Evolutionary conservation across 2,113 vertebrate genomes (phyloP), one percentile per base, ranked within the genome.

Genomic region (Saimiri boliviensis): DNA sequence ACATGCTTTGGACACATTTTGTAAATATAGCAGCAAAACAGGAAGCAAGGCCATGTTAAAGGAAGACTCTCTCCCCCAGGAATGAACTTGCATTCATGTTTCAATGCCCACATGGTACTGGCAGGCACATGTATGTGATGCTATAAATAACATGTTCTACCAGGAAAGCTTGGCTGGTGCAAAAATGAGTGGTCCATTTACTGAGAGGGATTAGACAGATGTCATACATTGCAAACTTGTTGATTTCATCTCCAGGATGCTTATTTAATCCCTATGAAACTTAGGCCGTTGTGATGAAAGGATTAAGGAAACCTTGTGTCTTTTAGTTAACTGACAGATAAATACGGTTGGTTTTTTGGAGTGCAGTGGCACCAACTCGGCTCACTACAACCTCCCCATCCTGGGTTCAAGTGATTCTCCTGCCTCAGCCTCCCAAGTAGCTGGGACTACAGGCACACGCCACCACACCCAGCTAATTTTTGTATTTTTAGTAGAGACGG

Each of bases 11-110:
- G 91, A 84, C 88, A 71, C 84, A 76, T 54, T 89, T 56, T 92
- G 90, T 87, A 97, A 97, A 95, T 91, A 96, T 58, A 96, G 90
- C 87, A 92, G 76, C 87, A 95, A 92, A 94, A 96, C 92, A 96
- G 96, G 96, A 97, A 97, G 76, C 88, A 37, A 79, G 40, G 85
- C 47, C 1, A 93, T 89, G 93, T 66, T 68, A 56, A 95, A 95
- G 93, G 96, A 96, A 91, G 76, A 86, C 84, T 85, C 70, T 58
- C 63, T 84, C 92, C 80, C 86, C 54, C 7, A 56, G 68, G 66
- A 88, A 58, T 54, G 73, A 71, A 32, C 89, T 92, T 42, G 45
- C 42, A 47, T 71, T 74, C 89, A 23, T 73, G 79, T 60, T 79
- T 54, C 35, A 20, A 54, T 68, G 92, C 89, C 93, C 89, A 56